phyloP scores from a whole-genome alignment of 2,113 vertebrate species.

The Romanogobio albipinnatus region DNA sequence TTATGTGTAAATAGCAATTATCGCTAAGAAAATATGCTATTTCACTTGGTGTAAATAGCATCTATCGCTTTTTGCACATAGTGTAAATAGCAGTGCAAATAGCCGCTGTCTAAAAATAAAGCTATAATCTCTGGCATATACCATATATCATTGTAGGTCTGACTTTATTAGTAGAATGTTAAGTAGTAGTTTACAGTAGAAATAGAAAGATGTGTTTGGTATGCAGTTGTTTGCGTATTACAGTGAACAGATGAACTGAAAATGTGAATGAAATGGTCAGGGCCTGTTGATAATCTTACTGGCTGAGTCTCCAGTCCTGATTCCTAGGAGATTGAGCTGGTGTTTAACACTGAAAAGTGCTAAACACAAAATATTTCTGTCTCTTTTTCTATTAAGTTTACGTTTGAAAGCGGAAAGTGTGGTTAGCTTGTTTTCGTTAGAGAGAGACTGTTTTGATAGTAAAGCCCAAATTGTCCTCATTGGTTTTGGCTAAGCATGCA shows the following conservation, averaged over 20 bases:
- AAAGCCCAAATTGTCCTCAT: conserved; percentile 17
- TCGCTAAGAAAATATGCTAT: no score
- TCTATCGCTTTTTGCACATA: no score
- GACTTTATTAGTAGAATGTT: background rate
- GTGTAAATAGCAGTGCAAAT: background rate
- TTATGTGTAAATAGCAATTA: no score
- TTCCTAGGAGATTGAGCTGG: background rate
- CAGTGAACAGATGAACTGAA: conserved; percentile 1
- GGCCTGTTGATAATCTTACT: background rate
- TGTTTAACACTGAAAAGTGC: background rate
- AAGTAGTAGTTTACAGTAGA: background rate
- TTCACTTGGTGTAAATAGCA: no score
- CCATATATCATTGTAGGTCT: background rate
- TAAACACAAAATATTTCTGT: conserved; percentile 7
- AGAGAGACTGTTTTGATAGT: background rate
- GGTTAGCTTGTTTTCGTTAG: background rate
- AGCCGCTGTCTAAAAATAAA: no score
- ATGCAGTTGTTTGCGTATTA: background rate
- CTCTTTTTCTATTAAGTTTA: background rate
- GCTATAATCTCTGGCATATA: background rate
- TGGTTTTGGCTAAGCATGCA: conserved; percentile 8
- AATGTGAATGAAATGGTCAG: background rate
- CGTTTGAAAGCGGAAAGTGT: background rate
- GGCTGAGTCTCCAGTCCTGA: background rate
- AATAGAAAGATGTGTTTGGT: background rate